Evolutionary conservation across 2,113 vertebrate species (phyloP), one percentile per base, ranked within the genome.

Genomic region (Coptodon rendalli): DNA sequence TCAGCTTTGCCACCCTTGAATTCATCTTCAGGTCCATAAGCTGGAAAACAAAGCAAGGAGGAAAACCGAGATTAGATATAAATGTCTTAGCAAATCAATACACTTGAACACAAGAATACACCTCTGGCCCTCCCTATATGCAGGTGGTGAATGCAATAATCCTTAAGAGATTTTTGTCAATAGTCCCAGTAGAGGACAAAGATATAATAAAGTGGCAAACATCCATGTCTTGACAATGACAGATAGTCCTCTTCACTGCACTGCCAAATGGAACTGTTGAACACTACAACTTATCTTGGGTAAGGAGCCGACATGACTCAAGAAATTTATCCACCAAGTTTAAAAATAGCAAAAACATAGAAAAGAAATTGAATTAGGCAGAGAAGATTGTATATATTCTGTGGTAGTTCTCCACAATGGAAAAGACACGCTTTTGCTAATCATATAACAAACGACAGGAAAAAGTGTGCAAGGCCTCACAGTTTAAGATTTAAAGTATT

Each of bases 21-120:
- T 94, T 99, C 98, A 83, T 99, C 98, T 87, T 99, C 98, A 83
- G 98, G 97, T 96, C 98, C 97, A 86, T 99, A 99, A 95, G 98
- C 99, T 99, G 94, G 81, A 96, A 97, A 93, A 97, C 89, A 97
- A 81, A 88, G 89, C 53, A 89, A 48, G 88, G 6, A 10, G 45
- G 19, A 85, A 91, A 88, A 86, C 24, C 24, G 3, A 89, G 17
- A 66, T 92, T 68, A 92, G 85, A 87, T 11, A 16, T 14, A n/a
- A 27, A 34, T 76, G 14, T 43, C 9, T 31, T 7, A 27, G 34
- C 6, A 57, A 31, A 54, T 34, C 17, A 73, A 45, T 19, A 38
- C 3, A 84, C 9, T 56, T 54, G 3, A 88, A 85, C 10, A 54
- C 36, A 22, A 86, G 11, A 89, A 66, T 71, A 13, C 16, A 68